phyloP scores from a whole-genome alignment of 2,113 vertebrate genomes.

The Oxygymnocypris stewartii region DNA sequence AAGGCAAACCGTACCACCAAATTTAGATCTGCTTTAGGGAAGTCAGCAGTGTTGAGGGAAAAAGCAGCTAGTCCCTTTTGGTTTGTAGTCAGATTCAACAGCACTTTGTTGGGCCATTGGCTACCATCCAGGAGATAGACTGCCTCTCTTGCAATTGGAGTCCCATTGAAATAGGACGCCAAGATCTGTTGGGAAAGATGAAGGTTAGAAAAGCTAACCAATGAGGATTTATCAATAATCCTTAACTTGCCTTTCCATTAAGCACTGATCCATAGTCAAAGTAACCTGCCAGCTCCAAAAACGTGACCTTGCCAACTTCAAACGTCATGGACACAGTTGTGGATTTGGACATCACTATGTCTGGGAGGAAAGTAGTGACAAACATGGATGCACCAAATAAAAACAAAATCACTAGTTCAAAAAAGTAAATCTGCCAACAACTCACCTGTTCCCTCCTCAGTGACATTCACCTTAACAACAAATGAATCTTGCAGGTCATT shows the following conservation, averaged over 20 bases:
- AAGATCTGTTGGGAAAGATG: slow-evolving; percentile 60
- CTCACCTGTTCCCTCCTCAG: slow-evolving; percentile 71
- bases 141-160: slow-evolving; percentile 49
- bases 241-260: slow-evolving; percentile 67
- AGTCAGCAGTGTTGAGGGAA: slow-evolving; percentile 20
- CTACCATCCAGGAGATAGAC: slow-evolving; percentile 53
- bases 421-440: background rate
- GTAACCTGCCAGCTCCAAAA: slow-evolving; percentile 62
- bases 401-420: too few species aligned
- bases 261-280: slow-evolving; percentile 56
- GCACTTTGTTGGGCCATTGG: slow-evolving; percentile 7
- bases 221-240: too few species aligned
- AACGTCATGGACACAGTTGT: slow-evolving; percentile 35
- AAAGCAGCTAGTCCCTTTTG: slow-evolving; percentile 64
- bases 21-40: background rate
- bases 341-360: background rate
- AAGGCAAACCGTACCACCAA: slow-evolving; percentile 24
- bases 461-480: background rate
- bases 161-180: slow-evolving; percentile 57
- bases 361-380: background rate
- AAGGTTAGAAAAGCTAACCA: background rate
- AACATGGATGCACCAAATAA: background rate
- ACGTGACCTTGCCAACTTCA: slow-evolving; percentile 62
- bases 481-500: background rate
- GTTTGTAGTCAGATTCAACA: slow-evolving; percentile 69